Conservation (phyloP, 2,888 invertebrate species). For the Cantharis lateralis region DNA sequence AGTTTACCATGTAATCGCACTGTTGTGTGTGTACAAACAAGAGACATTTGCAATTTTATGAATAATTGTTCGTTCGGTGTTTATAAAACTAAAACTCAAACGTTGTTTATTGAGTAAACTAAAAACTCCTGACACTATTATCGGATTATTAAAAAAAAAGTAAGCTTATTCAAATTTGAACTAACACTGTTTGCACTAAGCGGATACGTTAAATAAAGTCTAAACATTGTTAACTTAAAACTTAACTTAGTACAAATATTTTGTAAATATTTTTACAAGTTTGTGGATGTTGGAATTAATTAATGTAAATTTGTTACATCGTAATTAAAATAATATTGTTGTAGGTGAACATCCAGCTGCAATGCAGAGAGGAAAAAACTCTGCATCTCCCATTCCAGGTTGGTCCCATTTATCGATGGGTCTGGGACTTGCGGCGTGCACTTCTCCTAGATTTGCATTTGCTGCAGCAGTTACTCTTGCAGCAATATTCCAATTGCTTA, state of each 20-base stretch:
- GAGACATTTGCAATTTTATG: not conserved
- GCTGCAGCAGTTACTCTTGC: slow-evolving; percentile 53
- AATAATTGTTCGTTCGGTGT: not conserved
- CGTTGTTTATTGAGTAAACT: not conserved
- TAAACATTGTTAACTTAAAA: not conserved
- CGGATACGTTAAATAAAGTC: not conserved
- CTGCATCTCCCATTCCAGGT: slow-evolving; percentile 58
- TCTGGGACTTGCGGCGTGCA: slow-evolving; percentile 56
- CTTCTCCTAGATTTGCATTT: slow-evolving; percentile 55
- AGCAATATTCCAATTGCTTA: slow-evolving; percentile 52
- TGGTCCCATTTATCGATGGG: slow-evolving; percentile 59
- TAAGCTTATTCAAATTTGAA: not conserved
- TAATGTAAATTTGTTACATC: slow-evolving; percentile 24
- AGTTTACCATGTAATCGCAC: not conserved
- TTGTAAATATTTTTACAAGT: not conserved
- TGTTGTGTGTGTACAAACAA: not conserved
- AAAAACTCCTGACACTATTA: not conserved
- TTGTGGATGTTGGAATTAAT: not conserved
- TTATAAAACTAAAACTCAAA: not conserved
- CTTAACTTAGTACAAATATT: not conserved
- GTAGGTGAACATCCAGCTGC: slow-evolving; percentile 77
- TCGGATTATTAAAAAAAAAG: not conserved
- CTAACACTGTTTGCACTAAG: not conserved
- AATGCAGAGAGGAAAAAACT: slow-evolving; percentile 63
- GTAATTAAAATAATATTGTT: slow-evolving; percentile 3